Conservation (phyloP, 2,888 invertebrate genomes). For the Orgyia antiqua region DNA sequence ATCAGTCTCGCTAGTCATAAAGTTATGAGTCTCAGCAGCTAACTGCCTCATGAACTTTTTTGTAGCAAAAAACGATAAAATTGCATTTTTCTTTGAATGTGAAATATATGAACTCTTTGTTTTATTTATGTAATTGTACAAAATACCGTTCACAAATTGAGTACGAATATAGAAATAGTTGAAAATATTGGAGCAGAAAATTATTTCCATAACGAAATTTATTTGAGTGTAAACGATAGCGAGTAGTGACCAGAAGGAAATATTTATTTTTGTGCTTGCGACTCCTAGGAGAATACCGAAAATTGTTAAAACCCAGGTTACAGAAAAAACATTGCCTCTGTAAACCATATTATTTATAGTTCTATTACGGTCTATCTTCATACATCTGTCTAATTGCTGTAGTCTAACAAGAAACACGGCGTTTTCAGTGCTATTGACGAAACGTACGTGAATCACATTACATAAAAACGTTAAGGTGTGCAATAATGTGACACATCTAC, state of each 20-base stretch:
- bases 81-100: conserved; percentile 1
- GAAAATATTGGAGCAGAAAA: conserved; percentile 36
- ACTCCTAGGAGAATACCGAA: conserved; percentile 12
- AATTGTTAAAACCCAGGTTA: conserved; percentile 16
- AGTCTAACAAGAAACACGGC: conserved; percentile 40
- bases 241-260: conserved; percentile 12
- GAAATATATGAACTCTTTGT: conserved; percentile 6
- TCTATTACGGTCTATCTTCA: conserved; percentile 39
- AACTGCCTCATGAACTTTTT: conserved; percentile 26
- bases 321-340: conserved; percentile 19
- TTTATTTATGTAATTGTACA: conserved; percentile 36
- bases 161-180: conserved; percentile 39
- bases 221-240: conserved; percentile 26
- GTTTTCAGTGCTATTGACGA: conserved; percentile 37
- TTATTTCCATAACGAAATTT: conserved; percentile 36
- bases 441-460: conserved; percentile 41
- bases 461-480: conserved; percentile 25
- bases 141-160: conserved; percentile 42
- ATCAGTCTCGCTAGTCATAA: conserved; percentile 31
- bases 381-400: conserved; percentile 46
- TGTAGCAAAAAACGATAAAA: conserved; percentile 14
- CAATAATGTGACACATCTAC: conserved; percentile 14
- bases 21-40: conserved; percentile 36
- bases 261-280: conserved; percentile 9
- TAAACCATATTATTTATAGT: conserved; percentile 25